Percentiles rank a stretch among this genome's conserved stretches.
Conservation (phyloP, 1,140 invertebrate species). For the Drepana arcuata region DNA sequence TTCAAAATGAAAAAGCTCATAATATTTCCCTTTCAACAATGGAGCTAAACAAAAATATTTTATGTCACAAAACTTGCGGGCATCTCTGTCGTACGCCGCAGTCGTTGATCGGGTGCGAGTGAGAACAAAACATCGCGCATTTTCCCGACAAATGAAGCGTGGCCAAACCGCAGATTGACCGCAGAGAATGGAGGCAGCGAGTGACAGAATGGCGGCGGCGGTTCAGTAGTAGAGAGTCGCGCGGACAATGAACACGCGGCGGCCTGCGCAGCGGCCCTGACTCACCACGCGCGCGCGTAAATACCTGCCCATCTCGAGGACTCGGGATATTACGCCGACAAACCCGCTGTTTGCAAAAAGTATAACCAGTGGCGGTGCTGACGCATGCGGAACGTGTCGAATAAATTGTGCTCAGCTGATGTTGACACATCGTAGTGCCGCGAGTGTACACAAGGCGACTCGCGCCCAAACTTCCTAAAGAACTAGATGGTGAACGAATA, state of each 20-base stretch:
- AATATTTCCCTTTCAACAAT: conserved; percentile 64
- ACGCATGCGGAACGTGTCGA: conserved; percentile 35
- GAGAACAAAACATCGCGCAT: conserved; percentile 38
- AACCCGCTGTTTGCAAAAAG: conserved; percentile 7
- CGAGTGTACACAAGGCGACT: too few species aligned
- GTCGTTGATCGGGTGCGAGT: conserved; percentile 18
- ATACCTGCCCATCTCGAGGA: too few species aligned
- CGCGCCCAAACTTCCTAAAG: too few species aligned
- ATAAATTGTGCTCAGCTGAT: conserved; percentile 50
- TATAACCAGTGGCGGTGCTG: conserved; percentile 28
- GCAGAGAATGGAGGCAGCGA: conserved; percentile 71
- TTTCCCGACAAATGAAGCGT: conserved; percentile 70
- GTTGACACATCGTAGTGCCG: conserved; percentile 39
- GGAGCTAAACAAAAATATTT: conserved; percentile 67
- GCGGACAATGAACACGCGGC: conserved; percentile 45
- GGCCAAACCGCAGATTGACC: conserved; percentile 72
- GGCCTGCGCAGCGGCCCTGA: conserved; percentile 33
- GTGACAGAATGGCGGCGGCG: conserved; percentile 68
- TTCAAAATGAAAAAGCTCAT: conserved; percentile 63
- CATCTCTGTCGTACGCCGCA: conserved; percentile 33
- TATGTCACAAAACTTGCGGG: conserved; percentile 57
- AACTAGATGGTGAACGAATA: too few species aligned
- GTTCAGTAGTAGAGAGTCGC: conserved; percentile 58
- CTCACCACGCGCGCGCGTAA: conserved; percentile 31
- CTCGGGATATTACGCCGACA: conserved; percentile 1